These are phyloP conservation scores for Timema cristinae DNA, from an alignment of 2,888 invertebrate species.

Conservation along the genomic window DNA sequence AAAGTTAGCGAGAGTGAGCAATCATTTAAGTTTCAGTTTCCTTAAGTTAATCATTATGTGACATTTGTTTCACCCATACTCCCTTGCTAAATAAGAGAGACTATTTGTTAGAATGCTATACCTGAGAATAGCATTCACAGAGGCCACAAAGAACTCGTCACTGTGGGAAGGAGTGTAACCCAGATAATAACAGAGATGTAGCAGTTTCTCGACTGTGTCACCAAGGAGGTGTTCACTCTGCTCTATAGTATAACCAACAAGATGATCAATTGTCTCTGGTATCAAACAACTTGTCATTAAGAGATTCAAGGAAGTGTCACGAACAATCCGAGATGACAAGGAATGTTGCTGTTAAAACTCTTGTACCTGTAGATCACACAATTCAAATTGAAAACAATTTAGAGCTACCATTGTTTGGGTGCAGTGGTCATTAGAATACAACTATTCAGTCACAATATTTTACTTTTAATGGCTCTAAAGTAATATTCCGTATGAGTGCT, in stretches of 20 bases:
- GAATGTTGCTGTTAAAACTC: no score
- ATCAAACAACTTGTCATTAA: slow-evolving; percentile 41
- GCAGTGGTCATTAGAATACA: no score
- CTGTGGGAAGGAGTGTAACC: slow-evolving; percentile 48
- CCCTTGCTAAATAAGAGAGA: no score
- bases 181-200: slow-evolving; percentile 49
- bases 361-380: neutral
- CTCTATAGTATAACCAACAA: slow-evolving; percentile 46
- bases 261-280: slow-evolving; percentile 28
- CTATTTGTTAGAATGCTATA: slow-evolving; percentile 35
- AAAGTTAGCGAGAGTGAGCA: no score
- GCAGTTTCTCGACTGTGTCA: slow-evolving; percentile 50
- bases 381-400: neutral
- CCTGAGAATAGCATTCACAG: slow-evolving; percentile 48
- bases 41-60: no score
- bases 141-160: slow-evolving; percentile 43
- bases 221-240: slow-evolving; percentile 46
- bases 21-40: no score
- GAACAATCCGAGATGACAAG: slow-evolving; percentile 35
- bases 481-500: no score
- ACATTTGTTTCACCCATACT: no score
- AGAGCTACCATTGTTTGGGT: neutral
- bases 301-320: slow-evolving; percentile 47
- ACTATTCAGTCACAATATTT: no score
- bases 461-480: no score